A percentile compares a stretch with the other conserved stretches of the same genome.
phyloP scores from a whole-genome alignment of 2,797 vertebrate genomes.

The Falco rusticolus region DNA sequence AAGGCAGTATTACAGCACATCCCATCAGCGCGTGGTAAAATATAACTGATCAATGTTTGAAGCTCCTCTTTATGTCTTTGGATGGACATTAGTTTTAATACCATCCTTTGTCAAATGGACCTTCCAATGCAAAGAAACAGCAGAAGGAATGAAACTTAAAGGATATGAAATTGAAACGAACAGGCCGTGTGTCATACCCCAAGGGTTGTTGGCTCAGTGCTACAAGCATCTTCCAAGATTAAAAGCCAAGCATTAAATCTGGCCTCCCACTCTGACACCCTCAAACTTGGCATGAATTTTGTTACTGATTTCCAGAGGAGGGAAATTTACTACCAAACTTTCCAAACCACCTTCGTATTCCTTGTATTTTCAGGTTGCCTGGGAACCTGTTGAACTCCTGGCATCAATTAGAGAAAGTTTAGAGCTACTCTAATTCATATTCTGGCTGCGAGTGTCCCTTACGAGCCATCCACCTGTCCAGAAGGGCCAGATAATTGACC shows the following conservation, averaged over 20 bases:
- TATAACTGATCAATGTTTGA: background rate
- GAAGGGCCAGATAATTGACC: slow-evolving; percentile 4
- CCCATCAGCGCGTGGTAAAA: background rate
- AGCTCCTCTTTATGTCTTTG: background rate
- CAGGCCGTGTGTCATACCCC: background rate
- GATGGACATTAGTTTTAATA: background rate
- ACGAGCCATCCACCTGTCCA: background rate
- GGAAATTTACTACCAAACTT: background rate
- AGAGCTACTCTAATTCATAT: background rate
- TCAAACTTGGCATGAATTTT: background rate
- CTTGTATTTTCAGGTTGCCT: background rate
- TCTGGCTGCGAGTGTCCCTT: background rate
- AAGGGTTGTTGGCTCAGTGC: background rate
- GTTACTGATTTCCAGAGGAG: background rate
- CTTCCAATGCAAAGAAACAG: background rate
- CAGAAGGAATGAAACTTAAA: background rate
- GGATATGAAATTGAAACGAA: background rate
- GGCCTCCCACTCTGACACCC: background rate
- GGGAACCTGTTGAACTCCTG: slow-evolving; percentile 29
- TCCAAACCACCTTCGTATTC: background rate
- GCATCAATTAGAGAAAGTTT: slow-evolving; percentile 22
- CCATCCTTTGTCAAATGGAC: background rate
- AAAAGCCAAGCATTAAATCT: background rate
- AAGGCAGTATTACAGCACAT: background rate
- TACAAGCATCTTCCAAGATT: background rate